Conservation (phyloP, 2,797 vertebrate genomes). For the Acanthurus lineatus region DNA sequence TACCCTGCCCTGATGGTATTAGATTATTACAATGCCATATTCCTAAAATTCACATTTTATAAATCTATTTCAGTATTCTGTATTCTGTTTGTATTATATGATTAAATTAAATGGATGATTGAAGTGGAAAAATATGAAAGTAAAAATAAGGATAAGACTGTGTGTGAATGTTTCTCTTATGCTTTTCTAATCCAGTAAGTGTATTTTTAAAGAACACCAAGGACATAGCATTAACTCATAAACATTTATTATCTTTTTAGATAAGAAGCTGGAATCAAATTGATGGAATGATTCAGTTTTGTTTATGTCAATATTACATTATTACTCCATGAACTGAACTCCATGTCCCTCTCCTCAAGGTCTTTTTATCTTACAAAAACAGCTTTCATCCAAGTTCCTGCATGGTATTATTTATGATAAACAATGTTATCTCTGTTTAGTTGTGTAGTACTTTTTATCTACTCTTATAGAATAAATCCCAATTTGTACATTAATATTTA, state of each 20-base stretch:
- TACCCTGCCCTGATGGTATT: too few relatives aligned
- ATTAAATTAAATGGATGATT: conserved; percentile 6
- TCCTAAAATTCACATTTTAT: conserved; percentile 27
- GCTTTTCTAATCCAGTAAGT: conserved; percentile 63
- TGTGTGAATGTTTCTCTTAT: conserved; percentile 15
- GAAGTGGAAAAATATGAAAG: conserved; percentile 5
- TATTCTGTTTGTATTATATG: too few relatives aligned
- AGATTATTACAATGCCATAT: too few relatives aligned
- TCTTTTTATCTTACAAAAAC: conserved; percentile 71
- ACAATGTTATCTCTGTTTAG: conserved; percentile 45
- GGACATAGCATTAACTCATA: conserved; percentile 62
- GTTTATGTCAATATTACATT: conserved; percentile 67
- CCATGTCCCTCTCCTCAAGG: conserved; percentile 55
- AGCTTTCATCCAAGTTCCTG: conserved; percentile 49
- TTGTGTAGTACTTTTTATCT: conserved; percentile 35
- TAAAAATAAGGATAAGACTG: conserved; percentile 16
- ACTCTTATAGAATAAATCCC: conserved; percentile 21
- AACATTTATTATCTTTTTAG: conserved; percentile 70
- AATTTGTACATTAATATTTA: conserved; percentile 20
- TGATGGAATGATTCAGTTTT: conserved; percentile 64
- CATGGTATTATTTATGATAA: conserved; percentile 56
- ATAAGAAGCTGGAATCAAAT: conserved; percentile 56
- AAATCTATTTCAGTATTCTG: conserved; percentile 25
- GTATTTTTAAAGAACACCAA: conserved; percentile 70
- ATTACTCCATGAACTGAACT: conserved; percentile 66